A percentile compares a stretch with the other conserved stretches of the same genome.
phyloP scores from a whole-genome alignment of 2,113 vertebrate genomes.

The Phylloscopus trochilus region DNA sequence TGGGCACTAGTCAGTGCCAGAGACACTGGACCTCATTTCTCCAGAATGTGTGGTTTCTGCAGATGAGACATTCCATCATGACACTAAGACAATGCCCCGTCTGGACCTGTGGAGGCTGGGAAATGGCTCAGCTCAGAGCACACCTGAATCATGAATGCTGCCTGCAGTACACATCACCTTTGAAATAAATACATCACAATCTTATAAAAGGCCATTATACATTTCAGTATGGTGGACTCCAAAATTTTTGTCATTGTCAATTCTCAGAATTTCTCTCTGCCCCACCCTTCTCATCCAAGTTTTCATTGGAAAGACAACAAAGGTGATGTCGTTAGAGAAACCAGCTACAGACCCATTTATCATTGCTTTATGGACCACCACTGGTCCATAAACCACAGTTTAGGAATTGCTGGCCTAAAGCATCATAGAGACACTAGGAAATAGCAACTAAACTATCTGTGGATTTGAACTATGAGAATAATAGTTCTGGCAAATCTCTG shows the following conservation, averaged over 20 bases:
- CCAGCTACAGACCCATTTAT: constrained; percentile 14
- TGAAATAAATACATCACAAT: not conserved
- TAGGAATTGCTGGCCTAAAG: not conserved
- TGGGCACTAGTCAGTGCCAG: not conserved
- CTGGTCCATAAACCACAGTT: constrained; percentile 13
- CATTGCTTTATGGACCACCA: constrained; percentile 22
- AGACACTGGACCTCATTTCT: not conserved
- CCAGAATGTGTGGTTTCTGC: not conserved
- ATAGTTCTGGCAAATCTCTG: constrained; percentile 1
- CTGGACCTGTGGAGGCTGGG: not conserved
- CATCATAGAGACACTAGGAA: constrained; percentile 3
- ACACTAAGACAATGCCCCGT: not conserved
- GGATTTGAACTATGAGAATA: constrained; percentile 26
- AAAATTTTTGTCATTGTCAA: not conserved
- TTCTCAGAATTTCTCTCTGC: not conserved
- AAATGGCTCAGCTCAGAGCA: not conserved
- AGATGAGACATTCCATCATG: not conserved
- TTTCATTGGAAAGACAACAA: constrained; percentile 39
- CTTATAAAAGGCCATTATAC: not conserved
- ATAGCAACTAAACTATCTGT: constrained; percentile 1
- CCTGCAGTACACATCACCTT: not conserved
- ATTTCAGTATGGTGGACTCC: not conserved
- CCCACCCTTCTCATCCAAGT: not conserved
- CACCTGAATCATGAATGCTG: not conserved
- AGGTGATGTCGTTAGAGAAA: constrained; percentile 18